Evolutionary conservation across 2,797 vertebrate genomes (phyloP), one percentile per base, ranked within the genome.

Genomic region (Kryptolebias ocellatus): DNA sequence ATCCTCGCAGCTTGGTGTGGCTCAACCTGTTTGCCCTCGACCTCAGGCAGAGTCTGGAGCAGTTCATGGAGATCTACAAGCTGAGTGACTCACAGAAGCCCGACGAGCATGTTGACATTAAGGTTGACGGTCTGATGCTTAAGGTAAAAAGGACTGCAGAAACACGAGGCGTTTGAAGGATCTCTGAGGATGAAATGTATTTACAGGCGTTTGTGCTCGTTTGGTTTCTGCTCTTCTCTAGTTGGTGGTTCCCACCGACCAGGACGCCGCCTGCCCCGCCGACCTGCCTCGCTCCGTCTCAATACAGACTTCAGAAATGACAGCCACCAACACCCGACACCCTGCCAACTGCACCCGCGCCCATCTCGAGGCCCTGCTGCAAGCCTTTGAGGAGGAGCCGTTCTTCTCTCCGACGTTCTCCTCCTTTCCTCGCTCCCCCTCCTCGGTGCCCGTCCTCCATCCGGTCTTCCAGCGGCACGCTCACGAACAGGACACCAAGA

Each of bases 41-140:
- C 91, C 94, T 99, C 88, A 92, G 95, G 76, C 98, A 99, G 85
- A 98, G 96, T 89, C 95, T 99, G 84, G 96, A 93, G 92, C 98
- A 99, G 80, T 99, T 99, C 87, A 98, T 98, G 96, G 93, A 97
- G 81, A 94, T 98, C 87, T 99, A 99, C 91, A 98, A 96, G 87
- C 95, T 99, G 88, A 95, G 92, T 64, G 97, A 98, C 87, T 95
- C 93, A 2, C 96, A 97, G 88, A 97, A 98, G 78, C 95, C 96
- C 0, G 97, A 99, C n/a, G 98, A 99, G 78, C 98, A 99, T 56
- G 94, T 99, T 7, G 98, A 99, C 89, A 80, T 99, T 84, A 95
- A 95, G 87, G 77, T 99, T 44, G 98, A 99, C 55, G 97, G 98
- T 70, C 94, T 99, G 64, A 99, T 99, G 98, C 89, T 99, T 34